Evolutionary conservation across 2,797 vertebrate genomes (phyloP), one percentile per base, ranked within the genome.

Genomic region (Somateria mollissima): DNA sequence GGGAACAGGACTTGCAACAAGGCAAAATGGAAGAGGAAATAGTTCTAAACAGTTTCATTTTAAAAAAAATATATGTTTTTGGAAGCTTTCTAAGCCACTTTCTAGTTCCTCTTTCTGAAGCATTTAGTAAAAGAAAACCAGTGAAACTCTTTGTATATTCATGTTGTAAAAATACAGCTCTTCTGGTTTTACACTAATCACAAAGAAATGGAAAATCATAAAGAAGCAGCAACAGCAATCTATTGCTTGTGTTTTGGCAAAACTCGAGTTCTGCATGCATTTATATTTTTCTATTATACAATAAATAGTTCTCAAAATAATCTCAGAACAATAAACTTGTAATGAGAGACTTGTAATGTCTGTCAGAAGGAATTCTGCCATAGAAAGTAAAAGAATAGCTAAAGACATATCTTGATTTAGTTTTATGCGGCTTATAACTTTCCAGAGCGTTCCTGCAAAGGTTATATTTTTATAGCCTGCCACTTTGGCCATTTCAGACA

Each of bases 311-410:
- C 53, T 80, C 57, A 83, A 82, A 89, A 82, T 73, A 84, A 82
- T 76, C 25, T 73, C 58, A 80, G 57, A 80, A 85, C 14, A 80
- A 84, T 66, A 82, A 70, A 56, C 16, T 37, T 41, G 19, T 53
- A 53, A 64, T 30, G 6, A 45, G 43, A 45, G 43, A 58, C 16
- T 41, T 41, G 19, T 53, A 53, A 64, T 30, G 6, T 77, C 39
- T 85, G 37, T 84, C 79, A 88, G 34, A 94, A 92, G 84, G 67
- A 71, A 94, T 94, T 92, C 25, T 54, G 72, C 13, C 6, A 66
- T 1, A 49, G 84, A 95, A 94, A 73, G 80, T 58, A 76, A 54
- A 62, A 84, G 73, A 61, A 79, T 43, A 84, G 37, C 49, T 70
- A 71, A 69, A 88, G 56, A 27, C 69, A 76, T 12, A 10, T 87